These are phyloP conservation scores for Sander vitreus DNA, from an alignment of 2,113 vertebrate species.

Conservation along the genomic window DNA sequence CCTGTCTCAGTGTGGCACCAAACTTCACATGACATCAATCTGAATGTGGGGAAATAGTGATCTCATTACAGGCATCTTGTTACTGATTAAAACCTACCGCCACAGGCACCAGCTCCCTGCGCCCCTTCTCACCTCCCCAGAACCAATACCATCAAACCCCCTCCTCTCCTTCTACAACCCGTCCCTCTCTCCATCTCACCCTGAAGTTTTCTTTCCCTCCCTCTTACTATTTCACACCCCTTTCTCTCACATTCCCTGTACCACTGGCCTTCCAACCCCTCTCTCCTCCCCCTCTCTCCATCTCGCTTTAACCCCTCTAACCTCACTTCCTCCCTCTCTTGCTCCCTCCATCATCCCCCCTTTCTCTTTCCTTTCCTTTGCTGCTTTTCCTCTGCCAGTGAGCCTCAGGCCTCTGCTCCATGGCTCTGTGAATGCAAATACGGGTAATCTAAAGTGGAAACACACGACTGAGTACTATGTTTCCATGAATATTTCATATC, in stretches of 20 bases:
- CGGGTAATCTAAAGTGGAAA: conserved; percentile 73
- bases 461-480: conserved; percentile 65
- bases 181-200: conserved; percentile 43
- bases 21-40: conserved; percentile 84
- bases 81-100: conserved; percentile 84
- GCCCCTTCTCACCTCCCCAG: conserved; percentile 33
- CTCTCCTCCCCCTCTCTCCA: not conserved
- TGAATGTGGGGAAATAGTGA: conserved; percentile 84
- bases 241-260: conserved; percentile 49
- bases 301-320: conserved; percentile 58
- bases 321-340: conserved; percentile 66
- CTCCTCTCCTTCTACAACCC: not conserved
- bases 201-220: conserved; percentile 19
- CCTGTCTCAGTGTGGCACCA: conserved; percentile 69
- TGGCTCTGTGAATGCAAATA: conserved; percentile 76
- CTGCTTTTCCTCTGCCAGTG: conserved; percentile 48
- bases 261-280: not conserved
- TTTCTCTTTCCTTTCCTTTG: conserved; percentile 44
- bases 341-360: conserved; percentile 47
- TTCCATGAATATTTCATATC: conserved; percentile 81
- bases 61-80: conserved; percentile 84
- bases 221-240: conserved; percentile 48
- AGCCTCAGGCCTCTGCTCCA: conserved; percentile 63
- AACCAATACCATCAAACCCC: conserved; percentile 14
- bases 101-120: conserved; percentile 50